Conservation (phyloP, 92 coral and sea anemone genomes). For the Pocillopora meandrina region DNA sequence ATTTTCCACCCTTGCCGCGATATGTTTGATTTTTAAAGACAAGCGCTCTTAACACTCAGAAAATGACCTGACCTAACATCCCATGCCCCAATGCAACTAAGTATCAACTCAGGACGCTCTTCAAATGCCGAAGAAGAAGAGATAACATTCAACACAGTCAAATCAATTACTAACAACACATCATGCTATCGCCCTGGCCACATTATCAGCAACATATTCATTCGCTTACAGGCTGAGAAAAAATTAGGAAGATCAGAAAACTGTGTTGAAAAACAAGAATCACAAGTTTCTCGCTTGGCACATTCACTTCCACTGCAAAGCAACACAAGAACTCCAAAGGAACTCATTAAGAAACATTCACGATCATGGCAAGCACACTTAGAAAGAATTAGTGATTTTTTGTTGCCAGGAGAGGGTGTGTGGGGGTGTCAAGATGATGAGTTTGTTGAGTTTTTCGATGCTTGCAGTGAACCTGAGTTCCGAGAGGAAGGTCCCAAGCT, state of each 20-base stretch:
- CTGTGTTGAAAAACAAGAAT: slow-evolving; percentile 8
- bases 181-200: slow-evolving; percentile 3
- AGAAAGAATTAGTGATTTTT: slow-evolving; percentile 26
- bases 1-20: no score
- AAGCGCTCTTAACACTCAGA: background rate
- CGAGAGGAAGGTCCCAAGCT: slow-evolving; percentile 2
- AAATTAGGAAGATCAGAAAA: background rate
- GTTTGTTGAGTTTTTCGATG: slow-evolving; percentile 7
- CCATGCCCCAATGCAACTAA: slow-evolving; percentile 7
- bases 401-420: slow-evolving; percentile 17
- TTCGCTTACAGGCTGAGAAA: slow-evolving; percentile 20
- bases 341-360: background rate
- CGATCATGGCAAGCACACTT: slow-evolving; percentile 23
- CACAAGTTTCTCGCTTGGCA: slow-evolving; percentile 20
- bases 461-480: background rate
- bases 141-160: background rate
- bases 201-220: slow-evolving; percentile 9
- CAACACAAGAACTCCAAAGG: slow-evolving; percentile 17
- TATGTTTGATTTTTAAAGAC: no score
- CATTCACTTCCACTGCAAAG: slow-evolving; percentile 25
- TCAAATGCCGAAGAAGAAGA: slow-evolving; percentile 3
- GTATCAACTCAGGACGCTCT: background rate
- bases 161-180: background rate
- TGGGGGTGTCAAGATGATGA: slow-evolving; percentile 23
- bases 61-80: background rate